Percentiles rank a stretch among this genome's conserved stretches.
phyloP scores from a whole-genome alignment of 2,888 invertebrate genomes.

The Lasioglossum pauxillum region DNA sequence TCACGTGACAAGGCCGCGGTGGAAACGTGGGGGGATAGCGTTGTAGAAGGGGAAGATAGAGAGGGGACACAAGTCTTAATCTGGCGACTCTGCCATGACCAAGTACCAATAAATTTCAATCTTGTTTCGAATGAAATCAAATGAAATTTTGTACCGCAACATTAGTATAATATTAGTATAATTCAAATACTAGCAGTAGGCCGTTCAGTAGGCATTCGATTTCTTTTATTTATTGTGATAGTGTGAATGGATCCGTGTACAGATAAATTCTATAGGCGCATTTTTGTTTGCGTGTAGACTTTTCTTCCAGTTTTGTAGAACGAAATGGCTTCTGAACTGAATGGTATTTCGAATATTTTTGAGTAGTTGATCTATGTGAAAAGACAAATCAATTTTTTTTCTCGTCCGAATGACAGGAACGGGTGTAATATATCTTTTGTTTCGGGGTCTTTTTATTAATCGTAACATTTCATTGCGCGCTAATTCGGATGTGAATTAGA shows the following conservation, averaged over 20 bases:
- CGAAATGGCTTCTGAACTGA: neutral
- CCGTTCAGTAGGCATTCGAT: neutral
- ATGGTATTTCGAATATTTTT: neutral
- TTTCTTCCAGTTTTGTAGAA: neutral
- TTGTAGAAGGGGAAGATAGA: too few species aligned
- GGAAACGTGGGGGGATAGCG: too few species aligned
- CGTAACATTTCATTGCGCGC: neutral
- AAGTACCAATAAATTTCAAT: neutral
- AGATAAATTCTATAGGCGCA: neutral
- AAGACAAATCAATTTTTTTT: neutral
- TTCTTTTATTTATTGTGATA: conserved; percentile 1
- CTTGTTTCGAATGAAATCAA: neutral
- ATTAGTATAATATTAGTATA: neutral
- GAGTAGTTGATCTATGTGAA: neutral
- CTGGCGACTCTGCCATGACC: too few species aligned
- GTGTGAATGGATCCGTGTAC: neutral
- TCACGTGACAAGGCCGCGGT: too few species aligned
- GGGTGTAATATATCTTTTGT: neutral
- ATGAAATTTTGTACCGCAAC: neutral
- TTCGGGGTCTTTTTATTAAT: neutral
- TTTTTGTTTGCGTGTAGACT: neutral
- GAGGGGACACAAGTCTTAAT: too few species aligned
- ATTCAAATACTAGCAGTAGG: neutral
- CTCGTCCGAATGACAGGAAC: neutral
- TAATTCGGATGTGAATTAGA: neutral